Evolutionary conservation across 2,888 invertebrate genomes (phyloP).

Genomic region (Eupithecia vulgata): DNA sequence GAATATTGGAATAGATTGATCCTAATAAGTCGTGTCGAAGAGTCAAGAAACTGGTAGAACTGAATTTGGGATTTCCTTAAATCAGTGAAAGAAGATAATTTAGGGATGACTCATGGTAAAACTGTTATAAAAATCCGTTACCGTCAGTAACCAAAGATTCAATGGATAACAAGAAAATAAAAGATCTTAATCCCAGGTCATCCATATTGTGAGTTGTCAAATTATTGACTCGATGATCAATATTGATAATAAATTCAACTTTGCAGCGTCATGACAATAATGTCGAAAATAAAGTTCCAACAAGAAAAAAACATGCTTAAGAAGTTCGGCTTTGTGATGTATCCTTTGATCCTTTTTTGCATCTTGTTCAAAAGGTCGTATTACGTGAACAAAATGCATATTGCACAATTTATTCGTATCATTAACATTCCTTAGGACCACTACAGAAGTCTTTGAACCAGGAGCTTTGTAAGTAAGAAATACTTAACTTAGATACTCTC

Average conservation of each 20-base stretch:
- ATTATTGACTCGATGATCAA: background rate
- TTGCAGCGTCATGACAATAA: constrained; percentile 4
- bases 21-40: constrained; percentile 19
- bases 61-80: background rate
- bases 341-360: constrained; percentile 40
- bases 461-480: background rate
- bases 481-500: background rate
- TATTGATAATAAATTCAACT: background rate
- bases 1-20: background rate
- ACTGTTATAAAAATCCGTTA: background rate
- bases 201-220: background rate
- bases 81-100: background rate
- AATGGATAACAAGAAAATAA: background rate
- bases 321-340: constrained; percentile 32
- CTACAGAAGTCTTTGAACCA: constrained; percentile 12
- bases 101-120: background rate
- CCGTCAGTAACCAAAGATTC: background rate
- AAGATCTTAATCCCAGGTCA: background rate
- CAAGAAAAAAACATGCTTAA: constrained; percentile 20
- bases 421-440: constrained; percentile 19
- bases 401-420: constrained; percentile 31
- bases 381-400: constrained; percentile 39
- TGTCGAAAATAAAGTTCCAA: constrained; percentile 22
- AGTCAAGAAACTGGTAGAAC: constrained; percentile 20
- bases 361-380: constrained; percentile 25